These are phyloP conservation scores for Resseliella maxima DNA, from an alignment of 2,888 invertebrate genomes.

Conservation along the genomic window DNA sequence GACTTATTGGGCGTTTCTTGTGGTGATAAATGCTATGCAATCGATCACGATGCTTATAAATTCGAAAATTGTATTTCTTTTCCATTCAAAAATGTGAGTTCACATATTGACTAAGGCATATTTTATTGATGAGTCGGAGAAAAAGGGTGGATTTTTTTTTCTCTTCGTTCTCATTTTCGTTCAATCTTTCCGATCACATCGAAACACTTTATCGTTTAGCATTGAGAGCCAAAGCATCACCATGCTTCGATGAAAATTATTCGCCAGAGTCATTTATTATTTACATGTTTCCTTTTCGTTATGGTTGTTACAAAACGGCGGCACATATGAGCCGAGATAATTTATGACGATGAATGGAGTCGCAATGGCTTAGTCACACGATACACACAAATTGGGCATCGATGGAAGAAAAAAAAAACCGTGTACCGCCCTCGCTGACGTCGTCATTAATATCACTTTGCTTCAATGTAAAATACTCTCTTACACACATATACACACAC, in stretches of 20 bases:
- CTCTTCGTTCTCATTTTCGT: background rate
- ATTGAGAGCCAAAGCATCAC: background rate
- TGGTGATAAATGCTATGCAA: slow-evolving; percentile 22
- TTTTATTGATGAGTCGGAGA: slow-evolving; percentile 17
- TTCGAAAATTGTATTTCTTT: background rate
- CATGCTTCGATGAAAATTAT: background rate
- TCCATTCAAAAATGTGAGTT: background rate
- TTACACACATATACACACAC: background rate
- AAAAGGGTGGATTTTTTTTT: background rate
- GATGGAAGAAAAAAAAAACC: background rate
- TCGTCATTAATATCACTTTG: slow-evolving; percentile 36
- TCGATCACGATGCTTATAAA: slow-evolving; percentile 29
- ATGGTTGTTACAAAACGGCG: slow-evolving; percentile 31
- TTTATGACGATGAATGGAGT: slow-evolving; percentile 48
- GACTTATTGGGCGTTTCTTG: slow-evolving; percentile 2
- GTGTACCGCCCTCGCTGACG: slow-evolving; percentile 46
- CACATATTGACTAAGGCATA: background rate
- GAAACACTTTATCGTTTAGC: background rate
- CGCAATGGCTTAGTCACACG: slow-evolving; percentile 31
- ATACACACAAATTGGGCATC: background rate
- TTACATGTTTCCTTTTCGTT: slow-evolving; percentile 45
- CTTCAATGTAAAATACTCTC: background rate
- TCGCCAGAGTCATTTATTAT: slow-evolving; percentile 53
- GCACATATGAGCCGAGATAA: slow-evolving; percentile 38
- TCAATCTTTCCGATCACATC: background rate